Base-by-base conservation (phyloP, 2,888 invertebrate genomes). In the Deilephila porcellus region DNA sequence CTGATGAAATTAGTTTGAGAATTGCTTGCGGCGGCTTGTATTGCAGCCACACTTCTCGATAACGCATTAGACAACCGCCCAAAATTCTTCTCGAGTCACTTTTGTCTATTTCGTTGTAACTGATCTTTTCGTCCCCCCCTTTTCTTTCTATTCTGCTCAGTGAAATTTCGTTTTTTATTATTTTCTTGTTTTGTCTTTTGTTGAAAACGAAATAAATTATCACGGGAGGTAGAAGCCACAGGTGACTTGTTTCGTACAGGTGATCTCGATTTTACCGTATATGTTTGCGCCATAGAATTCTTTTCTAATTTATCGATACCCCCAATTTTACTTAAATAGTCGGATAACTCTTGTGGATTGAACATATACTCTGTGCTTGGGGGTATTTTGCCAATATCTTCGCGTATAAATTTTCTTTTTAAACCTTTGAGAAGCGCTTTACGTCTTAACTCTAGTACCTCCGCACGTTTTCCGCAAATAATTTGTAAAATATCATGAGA, bases 401-500 rank as follows among this genome's bases (percentile, higher is more conserved):
- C 56, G 17, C 56, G 32, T 32, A 32, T 32, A 32, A 32, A 32
- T 32, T 32, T 32, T 5, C 32, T 32, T 56, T 17, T 17, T 56
- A 56, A 56, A 17, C n/a, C n/a, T 56, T 56, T 56, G n/a, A 56
- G 19, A 17, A 56, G 17, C 17, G 17, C 56, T n/a, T n/a, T 56
- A 56, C 56, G 56, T 17, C 56, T 17, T n/a, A 56, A 56, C n/a
- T 56, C 56, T 56, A 56, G n/a, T n/a, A 56, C 56, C n/a, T 56
- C 56, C 19, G 56, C 56, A 19, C 56, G 56, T 56, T 56, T 56
- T n/a, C 56, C 56, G 19, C 56, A 56, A 56, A 56, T 56, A 14
- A 56, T n/a, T n/a, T 56, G 56, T 56, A 56, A n/a, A 19, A 56
- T 56, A 56, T 56, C 56, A n/a, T 56, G 56, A 56, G 56, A 56